A percentile compares a stretch with the other conserved stretches of the same genome.
Conservation (phyloP, 30 jellyfish, hydroid and myxozoan species). For the Hydractinia echinata region DNA sequence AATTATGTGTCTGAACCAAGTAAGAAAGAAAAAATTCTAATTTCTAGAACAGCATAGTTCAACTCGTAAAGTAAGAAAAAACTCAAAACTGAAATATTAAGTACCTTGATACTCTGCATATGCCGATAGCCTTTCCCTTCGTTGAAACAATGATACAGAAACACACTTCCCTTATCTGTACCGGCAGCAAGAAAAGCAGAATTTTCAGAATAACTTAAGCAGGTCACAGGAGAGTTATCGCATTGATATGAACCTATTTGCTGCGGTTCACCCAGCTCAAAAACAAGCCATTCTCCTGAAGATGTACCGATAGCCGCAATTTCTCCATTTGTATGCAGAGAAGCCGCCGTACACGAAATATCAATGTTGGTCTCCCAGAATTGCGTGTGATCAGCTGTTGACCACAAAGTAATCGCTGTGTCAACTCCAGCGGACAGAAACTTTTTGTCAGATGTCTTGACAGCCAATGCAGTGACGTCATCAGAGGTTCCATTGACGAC, state of each 20-base stretch:
- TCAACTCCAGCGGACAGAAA: slow-evolving; percentile 39
- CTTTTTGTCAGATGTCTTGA: slow-evolving; percentile 12
- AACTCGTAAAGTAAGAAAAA: too few relatives aligned
- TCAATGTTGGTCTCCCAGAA: slow-evolving; percentile 22
- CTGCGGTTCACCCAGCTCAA: slow-evolving; percentile 17
- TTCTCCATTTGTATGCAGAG: slow-evolving; percentile 64
- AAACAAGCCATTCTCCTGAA: slow-evolving; percentile 57
- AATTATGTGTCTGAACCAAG: too few relatives aligned
- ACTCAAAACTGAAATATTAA: not conserved
- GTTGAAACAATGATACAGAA: slow-evolving; percentile 51
- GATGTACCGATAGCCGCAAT: slow-evolving; percentile 70
- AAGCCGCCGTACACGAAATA: slow-evolving; percentile 36
- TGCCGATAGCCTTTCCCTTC: slow-evolving; percentile 70
- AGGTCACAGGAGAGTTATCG: slow-evolving; percentile 25
- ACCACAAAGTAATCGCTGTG: slow-evolving; percentile 16
- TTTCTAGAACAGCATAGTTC: too few relatives aligned
- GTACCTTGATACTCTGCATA: slow-evolving; percentile 52
- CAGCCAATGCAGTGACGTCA: slow-evolving; percentile 11
- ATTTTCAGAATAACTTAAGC: slow-evolving; percentile 28
- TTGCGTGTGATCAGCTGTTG: slow-evolving; percentile 15
- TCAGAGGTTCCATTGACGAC: slow-evolving; percentile 28
- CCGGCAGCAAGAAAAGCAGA: slow-evolving; percentile 51
- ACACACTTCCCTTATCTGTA: slow-evolving; percentile 50
- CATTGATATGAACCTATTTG: slow-evolving; percentile 45
- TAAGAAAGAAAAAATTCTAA: too few relatives aligned